Evolutionary conservation across 2,797 vertebrate species (phyloP), one percentile per base, ranked within the genome.

Genomic region (Pteronotus mesoamericanus): DNA sequence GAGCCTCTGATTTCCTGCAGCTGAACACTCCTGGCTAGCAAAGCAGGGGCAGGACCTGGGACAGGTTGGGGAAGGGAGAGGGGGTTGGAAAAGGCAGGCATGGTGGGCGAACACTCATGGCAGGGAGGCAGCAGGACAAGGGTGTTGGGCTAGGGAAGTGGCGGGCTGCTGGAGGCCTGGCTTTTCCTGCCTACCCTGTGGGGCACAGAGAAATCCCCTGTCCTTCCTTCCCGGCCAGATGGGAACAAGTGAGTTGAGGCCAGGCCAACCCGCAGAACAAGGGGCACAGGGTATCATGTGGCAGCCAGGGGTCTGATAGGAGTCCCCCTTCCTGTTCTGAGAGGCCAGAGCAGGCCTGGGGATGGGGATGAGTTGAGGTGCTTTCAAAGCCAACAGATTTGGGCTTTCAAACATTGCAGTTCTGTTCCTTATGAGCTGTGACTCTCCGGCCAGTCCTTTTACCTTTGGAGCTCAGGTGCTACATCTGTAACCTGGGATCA

Each of bases 1-100:
- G 97, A 39, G 82, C 32, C 92, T 97, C 94, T 19, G 96, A 84
- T 94, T 97, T 97, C 95, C 96, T 93, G 89, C 74, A 48, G 87
- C 95, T 84, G 96, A 93, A 92, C 94, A 93, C 88, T 69, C 74
- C 92, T 82, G 89, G 96, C 97, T 92, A 97, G 94, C 96, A 93
- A 95, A 97, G 69, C 0, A 2, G 80, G 79, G 55, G 48, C 46
- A 29, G 61, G 84, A 48, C 34, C 9, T 48, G 64, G 86, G 59
- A 16, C 29, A n/a, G 83, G 6, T 1, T 1, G 1, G 46, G 78
- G 55, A 9, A 57, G 86, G 78, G 69, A 66, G 91, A 53, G 75
- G 83, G 61, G 85, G 78, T 37, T 72, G 86, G 86, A 15, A 42
- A 79, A 74, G 72, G 72, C 86, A 26, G 72, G 72, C 11, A 0